Percentiles rank a stretch among this genome's conserved stretches.
Evolutionary conservation across 1,140 invertebrate genomes (phyloP).

Genomic region (Papilio machaon): DNA sequence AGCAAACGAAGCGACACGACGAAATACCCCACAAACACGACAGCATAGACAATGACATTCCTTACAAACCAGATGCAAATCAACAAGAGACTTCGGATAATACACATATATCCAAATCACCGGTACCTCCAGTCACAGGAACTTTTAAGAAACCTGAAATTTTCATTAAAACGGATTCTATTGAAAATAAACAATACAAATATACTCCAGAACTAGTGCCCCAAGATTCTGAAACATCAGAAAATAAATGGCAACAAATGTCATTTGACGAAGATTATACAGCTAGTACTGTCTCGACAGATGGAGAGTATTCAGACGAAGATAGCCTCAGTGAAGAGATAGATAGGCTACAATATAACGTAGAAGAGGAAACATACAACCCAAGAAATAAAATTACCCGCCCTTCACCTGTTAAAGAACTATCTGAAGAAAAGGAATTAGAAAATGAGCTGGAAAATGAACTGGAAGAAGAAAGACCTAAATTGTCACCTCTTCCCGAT

Average conservation of each 20-base stretch:
- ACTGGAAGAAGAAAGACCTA: slow-evolving; percentile 82
- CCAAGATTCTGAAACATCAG: slow-evolving; percentile 58
- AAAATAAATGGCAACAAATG: slow-evolving; percentile 69
- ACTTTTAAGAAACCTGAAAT: slow-evolving; percentile 54
- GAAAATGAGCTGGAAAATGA: slow-evolving; percentile 82
- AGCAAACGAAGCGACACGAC: slow-evolving; percentile 76
- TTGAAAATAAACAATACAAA: slow-evolving; percentile 59
- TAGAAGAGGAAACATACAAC: slow-evolving; percentile 87
- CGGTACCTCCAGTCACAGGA: slow-evolving; percentile 35
- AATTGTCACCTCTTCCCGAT: slow-evolving; percentile 83
- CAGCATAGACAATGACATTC: slow-evolving; percentile 65
- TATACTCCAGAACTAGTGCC: slow-evolving; percentile 49
- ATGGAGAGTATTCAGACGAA: slow-evolving; percentile 78
- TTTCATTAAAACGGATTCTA: slow-evolving; percentile 64
- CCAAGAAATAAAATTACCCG: slow-evolving; percentile 80
- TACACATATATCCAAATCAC: slow-evolving; percentile 36
- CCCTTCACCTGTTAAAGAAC: slow-evolving; percentile 57
- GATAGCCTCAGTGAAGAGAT: slow-evolving; percentile 82
- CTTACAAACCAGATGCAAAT: slow-evolving; percentile 53
- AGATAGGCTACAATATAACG: slow-evolving; percentile 80
- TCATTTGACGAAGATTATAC: slow-evolving; percentile 84
- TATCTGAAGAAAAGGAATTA: slow-evolving; percentile 70
- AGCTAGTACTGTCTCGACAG: slow-evolving; percentile 82
- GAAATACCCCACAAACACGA: slow-evolving; percentile 48
- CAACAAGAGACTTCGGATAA: slow-evolving; percentile 42